phyloP scores from a whole-genome alignment of 2,888 invertebrate species.

The Eretmocerus hayati region DNA sequence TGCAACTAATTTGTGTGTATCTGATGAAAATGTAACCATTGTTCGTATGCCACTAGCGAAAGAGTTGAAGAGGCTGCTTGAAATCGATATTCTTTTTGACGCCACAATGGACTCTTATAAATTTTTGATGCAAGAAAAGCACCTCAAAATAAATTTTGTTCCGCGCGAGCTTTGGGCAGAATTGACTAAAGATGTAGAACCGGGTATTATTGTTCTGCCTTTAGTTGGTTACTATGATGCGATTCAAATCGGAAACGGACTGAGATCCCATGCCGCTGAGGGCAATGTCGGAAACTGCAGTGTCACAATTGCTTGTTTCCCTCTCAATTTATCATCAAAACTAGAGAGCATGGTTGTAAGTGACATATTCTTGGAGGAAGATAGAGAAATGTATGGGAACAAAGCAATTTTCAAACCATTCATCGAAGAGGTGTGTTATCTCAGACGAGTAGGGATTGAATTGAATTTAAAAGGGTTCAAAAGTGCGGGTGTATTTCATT shows the following conservation, averaged over 20 bases:
- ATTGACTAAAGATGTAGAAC: background rate
- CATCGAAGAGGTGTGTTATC: background rate
- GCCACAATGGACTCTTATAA: constrained; percentile 3
- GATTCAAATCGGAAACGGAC: background rate
- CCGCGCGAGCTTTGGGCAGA: constrained; percentile 9
- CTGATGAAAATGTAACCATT: background rate
- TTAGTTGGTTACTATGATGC: background rate
- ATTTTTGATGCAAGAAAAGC: constrained; percentile 6
- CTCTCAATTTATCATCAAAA: background rate
- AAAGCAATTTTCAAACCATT: background rate
- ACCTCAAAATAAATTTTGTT: constrained; percentile 5
- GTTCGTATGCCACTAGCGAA: background rate
- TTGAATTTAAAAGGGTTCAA: background rate
- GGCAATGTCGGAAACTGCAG: background rate
- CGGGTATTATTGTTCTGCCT: background rate
- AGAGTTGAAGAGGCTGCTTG: background rate
- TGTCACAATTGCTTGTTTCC: background rate
- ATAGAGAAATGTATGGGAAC: background rate
- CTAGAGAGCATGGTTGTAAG: background rate
- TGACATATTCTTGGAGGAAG: background rate
- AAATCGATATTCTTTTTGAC: constrained; percentile 7
- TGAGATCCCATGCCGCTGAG: background rate
- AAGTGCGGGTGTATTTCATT: background rate
- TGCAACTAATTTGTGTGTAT: background rate
- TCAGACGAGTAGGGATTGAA: background rate